phyloP scores from a whole-genome alignment of 2,797 vertebrate genomes.

The Diceros bicornis region DNA sequence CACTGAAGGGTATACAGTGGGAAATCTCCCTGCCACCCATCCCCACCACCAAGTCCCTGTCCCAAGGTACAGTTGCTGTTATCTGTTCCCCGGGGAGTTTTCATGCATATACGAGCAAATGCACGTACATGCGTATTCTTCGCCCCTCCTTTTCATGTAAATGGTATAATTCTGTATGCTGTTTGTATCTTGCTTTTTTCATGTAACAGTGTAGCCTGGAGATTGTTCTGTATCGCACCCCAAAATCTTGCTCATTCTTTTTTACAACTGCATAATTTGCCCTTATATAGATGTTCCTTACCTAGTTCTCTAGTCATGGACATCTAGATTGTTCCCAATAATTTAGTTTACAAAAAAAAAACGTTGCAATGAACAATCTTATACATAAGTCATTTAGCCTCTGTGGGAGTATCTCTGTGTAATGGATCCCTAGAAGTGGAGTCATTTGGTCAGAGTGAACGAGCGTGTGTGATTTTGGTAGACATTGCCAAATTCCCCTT shows the following conservation, averaged over 20 bases:
- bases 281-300: neutral
- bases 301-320: neutral
- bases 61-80: neutral
- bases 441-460: neutral
- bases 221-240: neutral
- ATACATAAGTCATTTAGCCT: neutral
- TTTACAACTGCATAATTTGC: neutral
- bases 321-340: neutral
- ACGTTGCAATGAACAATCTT: neutral
- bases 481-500: conserved; percentile 49
- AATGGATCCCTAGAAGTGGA: neutral
- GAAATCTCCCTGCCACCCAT: neutral
- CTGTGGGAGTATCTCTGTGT: conserved; percentile 6
- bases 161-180: rapidly evolving
- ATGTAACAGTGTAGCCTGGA: neutral
- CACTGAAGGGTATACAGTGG: neutral
- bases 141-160: neutral
- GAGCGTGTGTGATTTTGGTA: neutral
- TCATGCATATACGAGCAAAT: neutral
- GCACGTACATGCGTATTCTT: rapidly evolving
- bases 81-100: neutral
- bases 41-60: neutral
- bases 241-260: neutral
- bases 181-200: neutral
- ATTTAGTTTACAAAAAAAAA: neutral